Percentiles rank a stretch among this genome's conserved stretches.
These are phyloP conservation scores for Operophtera brumata DNA, from an alignment of 2,888 invertebrate genomes.

Conservation along the genomic window DNA sequence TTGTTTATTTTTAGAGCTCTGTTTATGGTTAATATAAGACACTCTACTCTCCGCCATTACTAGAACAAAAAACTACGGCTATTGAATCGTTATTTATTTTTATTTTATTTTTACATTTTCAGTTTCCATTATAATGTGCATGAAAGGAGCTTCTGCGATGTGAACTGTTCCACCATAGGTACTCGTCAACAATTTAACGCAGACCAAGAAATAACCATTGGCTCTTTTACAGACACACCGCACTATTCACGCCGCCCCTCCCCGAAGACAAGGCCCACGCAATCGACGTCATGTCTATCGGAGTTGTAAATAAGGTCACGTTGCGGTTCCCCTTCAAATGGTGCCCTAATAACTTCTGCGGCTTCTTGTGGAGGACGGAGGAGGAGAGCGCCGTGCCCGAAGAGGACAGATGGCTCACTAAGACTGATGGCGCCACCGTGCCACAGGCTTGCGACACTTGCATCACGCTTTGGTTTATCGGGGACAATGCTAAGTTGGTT, in stretches of 20 bases:
- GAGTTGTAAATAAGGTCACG: slow-evolving; percentile 85
- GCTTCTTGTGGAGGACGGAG: slow-evolving; percentile 47
- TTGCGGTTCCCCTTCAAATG: slow-evolving; percentile 83
- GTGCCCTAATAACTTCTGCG: slow-evolving; percentile 59
- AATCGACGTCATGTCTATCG: slow-evolving; percentile 82
- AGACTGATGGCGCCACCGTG: slow-evolving; percentile 36
- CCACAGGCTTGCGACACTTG: slow-evolving; percentile 42
- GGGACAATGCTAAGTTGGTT: slow-evolving; percentile 44
- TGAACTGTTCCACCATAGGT: too few relatives aligned
- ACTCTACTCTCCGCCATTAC: too few relatives aligned
- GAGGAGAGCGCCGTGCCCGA: slow-evolving; percentile 34
- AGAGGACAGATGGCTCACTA: slow-evolving; percentile 46
- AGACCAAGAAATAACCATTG: background rate
- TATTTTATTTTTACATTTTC: too few relatives aligned
- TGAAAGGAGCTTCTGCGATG: too few relatives aligned
- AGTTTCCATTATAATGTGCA: too few relatives aligned
- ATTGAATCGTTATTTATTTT: too few relatives aligned
- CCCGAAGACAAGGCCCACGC: slow-evolving; percentile 76
- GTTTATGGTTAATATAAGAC: too few relatives aligned
- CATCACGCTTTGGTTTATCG: slow-evolving; percentile 51
- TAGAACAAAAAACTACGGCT: too few relatives aligned
- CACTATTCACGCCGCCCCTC: slow-evolving; percentile 80
- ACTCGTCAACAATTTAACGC: too few relatives aligned
- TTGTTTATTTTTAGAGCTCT: too few relatives aligned
- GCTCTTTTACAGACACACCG: slow-evolving; percentile 50